Evolutionary conservation across 2,113 vertebrate genomes (phyloP).

Genomic region (Gallinago media): DNA sequence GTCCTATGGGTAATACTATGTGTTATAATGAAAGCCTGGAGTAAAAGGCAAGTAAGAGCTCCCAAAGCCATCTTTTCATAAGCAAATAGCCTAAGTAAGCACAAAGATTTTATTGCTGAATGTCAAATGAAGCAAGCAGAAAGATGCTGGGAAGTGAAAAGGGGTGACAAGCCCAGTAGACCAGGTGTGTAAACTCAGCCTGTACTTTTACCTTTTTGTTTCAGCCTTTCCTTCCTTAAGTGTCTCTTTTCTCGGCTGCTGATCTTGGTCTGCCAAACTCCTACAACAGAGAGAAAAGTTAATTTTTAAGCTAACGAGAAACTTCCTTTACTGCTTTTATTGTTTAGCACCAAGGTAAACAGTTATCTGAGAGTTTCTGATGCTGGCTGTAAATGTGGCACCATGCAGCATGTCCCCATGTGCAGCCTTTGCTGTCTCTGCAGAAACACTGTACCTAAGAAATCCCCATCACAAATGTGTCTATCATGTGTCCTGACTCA

Average conservation of each 20-base stretch:
- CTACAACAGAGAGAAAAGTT: slow-evolving; percentile 42
- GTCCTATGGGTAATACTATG: neutral
- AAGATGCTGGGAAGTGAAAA: neutral
- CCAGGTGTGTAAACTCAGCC: neutral
- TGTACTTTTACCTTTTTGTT: slow-evolving; percentile 60
- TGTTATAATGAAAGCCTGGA: neutral
- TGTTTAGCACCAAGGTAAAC: neutral
- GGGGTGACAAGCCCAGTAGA: neutral
- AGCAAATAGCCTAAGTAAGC: neutral
- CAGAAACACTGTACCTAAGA: neutral
- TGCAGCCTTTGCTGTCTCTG: neutral
- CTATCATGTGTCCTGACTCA: neutral
- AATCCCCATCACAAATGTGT: neutral
- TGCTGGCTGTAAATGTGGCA: neutral
- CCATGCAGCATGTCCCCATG: neutral
- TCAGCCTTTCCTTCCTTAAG: slow-evolving; percentile 68
- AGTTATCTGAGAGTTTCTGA: neutral
- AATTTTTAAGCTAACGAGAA: neutral
- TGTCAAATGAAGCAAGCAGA: neutral
- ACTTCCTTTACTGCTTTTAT: neutral
- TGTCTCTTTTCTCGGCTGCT: slow-evolving; percentile 71
- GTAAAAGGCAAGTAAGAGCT: neutral
- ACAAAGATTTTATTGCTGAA: neutral
- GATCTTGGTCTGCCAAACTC: slow-evolving; percentile 73
- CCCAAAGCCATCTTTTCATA: neutral